Percentiles rank a stretch among this genome's conserved stretches.
phyloP scores from a whole-genome alignment of 2,888 invertebrate species.

The Nesidiocoris tenuis region DNA sequence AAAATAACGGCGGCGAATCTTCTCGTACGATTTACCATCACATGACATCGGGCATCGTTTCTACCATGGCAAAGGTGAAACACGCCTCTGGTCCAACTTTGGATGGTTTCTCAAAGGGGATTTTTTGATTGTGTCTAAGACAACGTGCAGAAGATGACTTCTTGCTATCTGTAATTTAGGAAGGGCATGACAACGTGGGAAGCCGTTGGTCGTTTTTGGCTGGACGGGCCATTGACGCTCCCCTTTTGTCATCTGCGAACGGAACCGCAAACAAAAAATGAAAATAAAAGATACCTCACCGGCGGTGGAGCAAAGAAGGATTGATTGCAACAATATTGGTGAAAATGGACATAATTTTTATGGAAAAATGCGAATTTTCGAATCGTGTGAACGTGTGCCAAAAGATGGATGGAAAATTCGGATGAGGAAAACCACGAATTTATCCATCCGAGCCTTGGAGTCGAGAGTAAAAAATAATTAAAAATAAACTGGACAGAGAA shows the following conservation, averaged over 20 bases:
- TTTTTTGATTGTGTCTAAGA: background rate
- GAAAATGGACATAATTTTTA: too few species aligned
- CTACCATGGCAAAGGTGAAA: conserved; percentile 2
- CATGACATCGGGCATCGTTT: background rate
- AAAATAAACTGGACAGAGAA: too few species aligned
- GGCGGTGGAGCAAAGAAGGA: background rate
- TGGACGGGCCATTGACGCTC: conserved; percentile 47
- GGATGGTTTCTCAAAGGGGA: background rate
- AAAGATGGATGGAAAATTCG: too few species aligned
- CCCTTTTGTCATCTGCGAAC: conserved; percentile 50
- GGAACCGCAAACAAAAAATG: conserved; percentile 51
- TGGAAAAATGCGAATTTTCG: too few species aligned
- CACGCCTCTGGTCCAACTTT: background rate
- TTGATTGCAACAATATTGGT: conserved; percentile 3
- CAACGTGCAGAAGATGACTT: conserved; percentile 27
- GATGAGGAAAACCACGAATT: too few species aligned
- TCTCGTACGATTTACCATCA: conserved; percentile 19
- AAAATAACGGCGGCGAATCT: conserved; percentile 18
- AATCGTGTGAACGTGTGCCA: too few species aligned
- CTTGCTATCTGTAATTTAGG: conserved; percentile 42
- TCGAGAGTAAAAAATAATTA: too few species aligned
- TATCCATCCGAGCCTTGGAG: too few species aligned
- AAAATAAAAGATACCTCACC: conserved; percentile 27
- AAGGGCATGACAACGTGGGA: conserved; percentile 48
- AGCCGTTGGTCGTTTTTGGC: conserved; percentile 41